Percentiles rank a stretch among this genome's conserved stretches.
Conservation (phyloP, 1,140 invertebrate species). For the Parasteatoda tepidariorum region DNA sequence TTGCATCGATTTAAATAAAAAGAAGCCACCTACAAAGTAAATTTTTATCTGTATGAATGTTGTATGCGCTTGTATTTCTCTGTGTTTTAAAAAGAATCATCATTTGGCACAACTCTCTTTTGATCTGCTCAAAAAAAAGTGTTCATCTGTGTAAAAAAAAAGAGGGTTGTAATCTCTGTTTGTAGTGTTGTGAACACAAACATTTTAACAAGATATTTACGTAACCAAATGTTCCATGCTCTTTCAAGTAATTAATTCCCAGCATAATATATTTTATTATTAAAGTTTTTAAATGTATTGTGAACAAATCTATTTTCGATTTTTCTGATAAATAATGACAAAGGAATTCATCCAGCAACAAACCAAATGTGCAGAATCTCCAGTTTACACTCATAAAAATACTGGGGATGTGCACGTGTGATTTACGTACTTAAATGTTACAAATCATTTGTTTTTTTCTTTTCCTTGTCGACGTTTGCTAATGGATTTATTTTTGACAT, state of each 20-base stretch:
- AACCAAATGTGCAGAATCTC: not conserved
- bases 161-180: slow-evolving; percentile 50
- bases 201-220: slow-evolving; percentile 41
- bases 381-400: too few relatives aligned
- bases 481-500: slow-evolving; percentile 58
- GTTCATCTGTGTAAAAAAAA: slow-evolving; percentile 27
- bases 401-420: slow-evolving; percentile 41
- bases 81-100: not conserved
- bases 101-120: slow-evolving; percentile 41
- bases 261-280: slow-evolving; percentile 62
- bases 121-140: slow-evolving; percentile 49
- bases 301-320: slow-evolving; percentile 61
- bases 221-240: slow-evolving; percentile 59
- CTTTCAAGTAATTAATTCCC: slow-evolving; percentile 56
- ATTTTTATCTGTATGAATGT: slow-evolving; percentile 61
- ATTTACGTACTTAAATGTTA: slow-evolving; percentile 60
- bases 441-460: slow-evolving; percentile 36
- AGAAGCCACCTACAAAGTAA: slow-evolving; percentile 55
- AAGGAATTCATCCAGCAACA: not conserved
- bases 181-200: slow-evolving; percentile 35
- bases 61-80: slow-evolving; percentile 2
- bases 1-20: slow-evolving; percentile 33
- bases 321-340: slow-evolving; percentile 42
- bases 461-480: slow-evolving; percentile 51
- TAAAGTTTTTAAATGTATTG: slow-evolving; percentile 61